phyloP scores from a whole-genome alignment of 2,797 vertebrate species.

The Aphelocoma californica region DNA sequence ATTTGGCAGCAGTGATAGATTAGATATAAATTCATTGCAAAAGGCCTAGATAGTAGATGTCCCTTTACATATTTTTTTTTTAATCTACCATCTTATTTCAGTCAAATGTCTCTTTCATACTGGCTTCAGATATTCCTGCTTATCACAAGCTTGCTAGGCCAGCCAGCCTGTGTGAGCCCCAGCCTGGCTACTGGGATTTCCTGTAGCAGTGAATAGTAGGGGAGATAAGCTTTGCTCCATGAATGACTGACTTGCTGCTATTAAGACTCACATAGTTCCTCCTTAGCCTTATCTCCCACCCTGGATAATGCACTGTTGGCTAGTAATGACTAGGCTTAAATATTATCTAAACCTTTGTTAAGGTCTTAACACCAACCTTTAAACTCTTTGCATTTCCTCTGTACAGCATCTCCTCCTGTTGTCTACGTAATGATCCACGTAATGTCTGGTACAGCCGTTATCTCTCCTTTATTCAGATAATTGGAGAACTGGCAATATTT shows the following conservation, averaged over 20 bases:
- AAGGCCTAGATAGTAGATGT: neutral
- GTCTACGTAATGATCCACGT: accelerated
- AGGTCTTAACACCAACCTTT: neutral
- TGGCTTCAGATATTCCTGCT: neutral
- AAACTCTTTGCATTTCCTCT: neutral
- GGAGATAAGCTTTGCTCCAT: neutral
- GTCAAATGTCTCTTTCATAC: neutral
- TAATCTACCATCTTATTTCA: neutral
- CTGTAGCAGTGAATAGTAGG: neutral
- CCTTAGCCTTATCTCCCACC: neutral
- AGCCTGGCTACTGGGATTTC: neutral
- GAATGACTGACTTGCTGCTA: neutral
- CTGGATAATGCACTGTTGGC: neutral
- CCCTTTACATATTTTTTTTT: neutral
- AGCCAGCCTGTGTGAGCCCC: neutral
- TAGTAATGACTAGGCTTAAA: neutral
- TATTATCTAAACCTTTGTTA: neutral
- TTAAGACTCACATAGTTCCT: neutral
- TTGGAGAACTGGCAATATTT: neutral
- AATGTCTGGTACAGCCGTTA: neutral
- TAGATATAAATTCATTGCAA: neutral
- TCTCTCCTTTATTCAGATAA: neutral
- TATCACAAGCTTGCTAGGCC: neutral
- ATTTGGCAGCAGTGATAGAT: neutral
- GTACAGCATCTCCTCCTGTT: neutral